Evolutionary conservation across 2,113 vertebrate genomes (phyloP).

Genomic region (Pitta sordida): DNA sequence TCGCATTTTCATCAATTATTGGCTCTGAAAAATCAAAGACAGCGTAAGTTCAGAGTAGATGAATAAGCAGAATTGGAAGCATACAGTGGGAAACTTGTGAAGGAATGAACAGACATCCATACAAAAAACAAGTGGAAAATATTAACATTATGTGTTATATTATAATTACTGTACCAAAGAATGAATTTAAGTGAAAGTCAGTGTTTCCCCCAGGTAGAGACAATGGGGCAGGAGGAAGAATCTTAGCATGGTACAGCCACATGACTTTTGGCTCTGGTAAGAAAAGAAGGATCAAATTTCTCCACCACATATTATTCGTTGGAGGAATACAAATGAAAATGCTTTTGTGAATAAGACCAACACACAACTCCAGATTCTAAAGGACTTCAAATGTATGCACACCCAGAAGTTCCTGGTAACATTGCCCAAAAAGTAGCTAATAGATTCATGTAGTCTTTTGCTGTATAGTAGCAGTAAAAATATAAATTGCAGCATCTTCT

Average conservation of each 20-base stretch:
- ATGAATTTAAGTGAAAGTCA: neutral
- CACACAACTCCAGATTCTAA: neutral
- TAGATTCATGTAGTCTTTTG: neutral
- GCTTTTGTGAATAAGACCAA: neutral
- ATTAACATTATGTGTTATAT: neutral
- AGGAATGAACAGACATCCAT: rapidly evolving
- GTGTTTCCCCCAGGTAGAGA: neutral
- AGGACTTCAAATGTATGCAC: neutral
- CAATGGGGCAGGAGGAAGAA: neutral
- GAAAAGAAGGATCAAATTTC: neutral
- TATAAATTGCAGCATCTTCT: neutral
- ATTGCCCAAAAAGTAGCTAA: neutral
- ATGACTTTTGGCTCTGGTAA: neutral
- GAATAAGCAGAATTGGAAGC: neutral
- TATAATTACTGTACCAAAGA: neutral
- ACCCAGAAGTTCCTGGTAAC: neutral
- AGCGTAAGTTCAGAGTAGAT: neutral
- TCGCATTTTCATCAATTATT: neutral
- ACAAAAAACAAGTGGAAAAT: neutral
- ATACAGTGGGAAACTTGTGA: neutral
- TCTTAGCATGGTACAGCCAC: neutral
- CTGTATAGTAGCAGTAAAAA: neutral
- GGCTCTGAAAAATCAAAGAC: neutral
- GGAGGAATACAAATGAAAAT: neutral
- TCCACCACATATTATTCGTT: neutral